phyloP scores from a whole-genome alignment of 2,113 vertebrate genomes.

The Polyodon spathula region DNA sequence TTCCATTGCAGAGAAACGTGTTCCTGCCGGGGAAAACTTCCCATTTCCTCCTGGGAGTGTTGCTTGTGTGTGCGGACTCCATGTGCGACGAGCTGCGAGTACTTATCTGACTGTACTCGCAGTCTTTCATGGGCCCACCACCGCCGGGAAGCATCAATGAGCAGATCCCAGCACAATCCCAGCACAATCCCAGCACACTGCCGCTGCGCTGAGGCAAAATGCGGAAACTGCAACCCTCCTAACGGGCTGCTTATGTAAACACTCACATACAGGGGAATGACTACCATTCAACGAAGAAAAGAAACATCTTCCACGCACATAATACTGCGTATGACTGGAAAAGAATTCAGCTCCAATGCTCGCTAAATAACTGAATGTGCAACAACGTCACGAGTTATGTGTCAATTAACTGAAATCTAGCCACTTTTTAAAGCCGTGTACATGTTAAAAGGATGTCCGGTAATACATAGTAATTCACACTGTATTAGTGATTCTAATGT shows the following conservation, averaged over 20 bases:
- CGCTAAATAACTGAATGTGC: too few relatives aligned
- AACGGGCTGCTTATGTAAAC: background rate
- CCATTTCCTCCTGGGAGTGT: constrained; percentile 83
- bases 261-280: background rate
- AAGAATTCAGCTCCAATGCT: too few relatives aligned
- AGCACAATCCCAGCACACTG: background rate
- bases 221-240: background rate
- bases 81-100: constrained; percentile 89
- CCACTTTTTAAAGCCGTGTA: too few relatives aligned
- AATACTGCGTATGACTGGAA: too few relatives aligned
- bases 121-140: constrained; percentile 91
- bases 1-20: constrained; percentile 92
- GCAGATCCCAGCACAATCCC: background rate
- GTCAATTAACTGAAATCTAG: too few relatives aligned
- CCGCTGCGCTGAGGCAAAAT: background rate
- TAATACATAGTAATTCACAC: too few relatives aligned
- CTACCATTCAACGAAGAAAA: too few relatives aligned
- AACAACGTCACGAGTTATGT: too few relatives aligned
- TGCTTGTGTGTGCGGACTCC: constrained; percentile 91
- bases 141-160: constrained; percentile 81
- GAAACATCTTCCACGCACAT: too few relatives aligned
- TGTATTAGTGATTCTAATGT: too few relatives aligned
- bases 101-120: constrained; percentile 94
- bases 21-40: constrained; percentile 92
- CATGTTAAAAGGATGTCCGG: too few relatives aligned